Conservation (phyloP, 1,140 invertebrate genomes). For the Drosophila prosaltans region DNA sequence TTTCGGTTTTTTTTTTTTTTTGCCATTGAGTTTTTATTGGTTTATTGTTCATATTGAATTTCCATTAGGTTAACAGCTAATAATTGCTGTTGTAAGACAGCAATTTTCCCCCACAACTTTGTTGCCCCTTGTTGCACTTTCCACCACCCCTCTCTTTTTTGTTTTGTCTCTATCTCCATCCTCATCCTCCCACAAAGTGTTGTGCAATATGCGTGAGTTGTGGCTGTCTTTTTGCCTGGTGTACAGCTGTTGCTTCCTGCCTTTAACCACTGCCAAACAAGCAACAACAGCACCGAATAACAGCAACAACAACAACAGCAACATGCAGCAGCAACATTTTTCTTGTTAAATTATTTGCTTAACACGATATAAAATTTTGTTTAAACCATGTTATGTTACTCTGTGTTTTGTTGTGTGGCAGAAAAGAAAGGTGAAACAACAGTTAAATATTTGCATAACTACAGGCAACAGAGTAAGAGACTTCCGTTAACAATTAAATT, state of each 20-base stretch:
- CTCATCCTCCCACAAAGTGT: constrained; percentile 52
- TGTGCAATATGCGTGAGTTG: constrained; percentile 60
- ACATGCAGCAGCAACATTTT: constrained; percentile 48
- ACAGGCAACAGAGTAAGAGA: constrained; percentile 6
- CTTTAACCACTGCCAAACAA: constrained; percentile 16
- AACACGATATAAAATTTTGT: constrained; percentile 70
- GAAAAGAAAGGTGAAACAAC: constrained; percentile 66
- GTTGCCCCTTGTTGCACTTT: no score
- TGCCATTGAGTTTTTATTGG: neutral
- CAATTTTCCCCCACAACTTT: constrained; percentile 18
- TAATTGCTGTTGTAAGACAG: constrained; percentile 54
- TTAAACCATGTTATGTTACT: constrained; percentile 45
- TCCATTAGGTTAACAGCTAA: constrained; percentile 56
- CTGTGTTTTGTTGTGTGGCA: constrained; percentile 21
- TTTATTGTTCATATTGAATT: constrained; percentile 40
- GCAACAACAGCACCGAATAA: neutral
- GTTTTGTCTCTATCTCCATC: constrained; percentile 22
- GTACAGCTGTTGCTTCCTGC: constrained; percentile 46
- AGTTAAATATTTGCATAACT: constrained; percentile 59
- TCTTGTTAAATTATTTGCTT: constrained; percentile 70
- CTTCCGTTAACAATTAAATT: constrained; percentile 74
- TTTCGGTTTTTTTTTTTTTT: constrained; percentile 32
- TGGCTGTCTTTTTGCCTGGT: constrained; percentile 22
- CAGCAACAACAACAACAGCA: constrained; percentile 31
- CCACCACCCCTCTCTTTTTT: no score